Percentiles rank a stretch among this genome's conserved stretches.
Evolutionary conservation across 2,888 invertebrate genomes (phyloP).

Genomic region (Doris montereyensis): DNA sequence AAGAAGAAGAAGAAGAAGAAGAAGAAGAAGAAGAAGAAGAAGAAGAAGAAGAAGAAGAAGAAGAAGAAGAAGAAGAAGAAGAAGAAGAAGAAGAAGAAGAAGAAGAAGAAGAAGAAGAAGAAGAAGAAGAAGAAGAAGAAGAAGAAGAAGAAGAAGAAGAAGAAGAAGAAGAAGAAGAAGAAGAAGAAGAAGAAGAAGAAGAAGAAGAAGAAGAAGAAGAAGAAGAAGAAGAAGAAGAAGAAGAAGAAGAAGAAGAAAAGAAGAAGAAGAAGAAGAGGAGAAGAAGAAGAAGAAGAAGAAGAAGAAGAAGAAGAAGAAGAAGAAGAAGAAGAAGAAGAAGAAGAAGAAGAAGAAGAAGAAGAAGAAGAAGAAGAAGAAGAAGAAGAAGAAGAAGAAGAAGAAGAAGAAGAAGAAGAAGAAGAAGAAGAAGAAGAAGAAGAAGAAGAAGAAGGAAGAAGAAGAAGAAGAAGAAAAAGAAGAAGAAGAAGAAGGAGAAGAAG

Average conservation of each 20-base stretch:
- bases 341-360: constrained; percentile 21
- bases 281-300: background rate
- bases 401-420: constrained; percentile 32
- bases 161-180: background rate
- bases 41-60: no score
- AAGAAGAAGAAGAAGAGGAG: background rate
- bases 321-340: background rate
- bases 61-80: no score
- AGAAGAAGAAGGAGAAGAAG: background rate
- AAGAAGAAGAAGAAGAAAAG: background rate
- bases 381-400: constrained; percentile 23
- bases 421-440: background rate
- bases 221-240: background rate
- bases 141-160: background rate
- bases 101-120: no score
- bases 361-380: constrained; percentile 11
- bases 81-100: no score
- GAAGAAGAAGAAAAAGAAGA: constrained; percentile 2
- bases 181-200: background rate
- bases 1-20: background rate
- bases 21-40: background rate
- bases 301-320: constrained; percentile 7
- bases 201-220: background rate
- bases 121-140: no score
- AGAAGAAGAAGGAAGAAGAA: background rate